Base-by-base conservation (phyloP, 2,113 vertebrate species). In the Onychostoma macrolepis region DNA sequence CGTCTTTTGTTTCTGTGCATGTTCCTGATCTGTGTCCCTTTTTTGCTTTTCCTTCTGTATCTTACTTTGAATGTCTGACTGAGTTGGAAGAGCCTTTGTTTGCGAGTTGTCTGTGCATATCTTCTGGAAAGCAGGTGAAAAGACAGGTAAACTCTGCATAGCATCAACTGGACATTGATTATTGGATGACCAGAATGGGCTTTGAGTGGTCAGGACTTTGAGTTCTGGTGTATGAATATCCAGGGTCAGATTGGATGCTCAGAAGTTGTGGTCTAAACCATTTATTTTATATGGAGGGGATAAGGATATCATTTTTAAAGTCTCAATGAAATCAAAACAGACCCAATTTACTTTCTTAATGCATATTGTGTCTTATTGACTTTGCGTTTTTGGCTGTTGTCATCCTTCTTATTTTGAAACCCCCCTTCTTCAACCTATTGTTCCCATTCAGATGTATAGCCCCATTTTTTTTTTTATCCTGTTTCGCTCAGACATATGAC, bases 1-100 rank as follows among this genome's bases (percentile, higher is more conserved):
- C 15, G 65, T 63, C 45, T 84, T 26, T 26, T 88, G 17, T 61
- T 36, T 86, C 1, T 80, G 58, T 77, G 80, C 85, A 26, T 78
- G 53, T 80, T 24, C 65, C 30, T 84, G 30, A 63, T 78, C 83
- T 6, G 21, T 81, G n/a, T 43, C 8, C 8, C 2, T 81, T 17
- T 63, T 41, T 58, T 38, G 50, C 50, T 56, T 61, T 21, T 81
- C 15, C 72, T 76, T 76, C n/a, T 65, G 4, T 65, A 15, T 65
- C 58, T 21, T 80, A 12, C 19, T 10, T 24, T 6, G 0, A 10
- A 61, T 61, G 56, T 61, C 6, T 78, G 9, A 21, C 36, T 28
- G 41, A 26, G 11, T 43, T 38, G 30, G 21, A 24, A 41, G 21
- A 72, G 9, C 36, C 36, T 36, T 41, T 72, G 33, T 72, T 72